Evolutionary conservation across 2,797 vertebrate genomes (phyloP), one percentile per base, ranked within the genome.

Genomic region (Halcyon smyrnensis): DNA sequence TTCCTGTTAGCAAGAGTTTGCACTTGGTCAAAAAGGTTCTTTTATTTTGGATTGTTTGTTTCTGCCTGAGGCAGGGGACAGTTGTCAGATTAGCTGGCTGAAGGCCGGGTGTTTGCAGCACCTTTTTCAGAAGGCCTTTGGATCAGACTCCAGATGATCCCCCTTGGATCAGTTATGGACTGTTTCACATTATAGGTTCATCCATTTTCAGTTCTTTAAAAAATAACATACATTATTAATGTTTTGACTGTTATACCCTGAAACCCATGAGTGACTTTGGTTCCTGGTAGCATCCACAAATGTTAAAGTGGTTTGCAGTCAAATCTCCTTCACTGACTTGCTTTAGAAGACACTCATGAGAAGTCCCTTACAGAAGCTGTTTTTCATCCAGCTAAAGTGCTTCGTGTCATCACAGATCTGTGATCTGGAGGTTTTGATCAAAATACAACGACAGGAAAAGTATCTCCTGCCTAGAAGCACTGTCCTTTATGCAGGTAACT

Each of bases 1-100:
- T 96, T 95, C 90, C 90, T 4, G 5, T 71, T 45, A 57, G 75
- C 71, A 93, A 56, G 48, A 89, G 81, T 75, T 74, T 67, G 43
- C 56, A 14, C 50, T 25, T 36, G 85, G 81, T 51, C 92, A 89
- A 70, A 67, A 79, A 84, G 32, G 54, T 59, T 59, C 48, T 71
- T 77, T 36, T 51, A 23, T 67, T 88, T 67, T 90, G 54, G 46
- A 39, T 51, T 50, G 56, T 74, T 93, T 28, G 1, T 50, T 94
- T 84, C 64, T 87, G 71, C 81, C 67, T 23, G 45, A 53, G 41
- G 56, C 56, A 59, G 77, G 70, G 86, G 59, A 86, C 12, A 27
- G 39, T 41, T 69, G 63, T 53, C 74, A 53, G 50, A 23, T 86
- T 62, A 89, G 53, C 46, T 93, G 83, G 56, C 80, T 84, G 71